Base-by-base conservation (phyloP, 2,797 vertebrate species). In the Eupleurogrammus muticus region DNA sequence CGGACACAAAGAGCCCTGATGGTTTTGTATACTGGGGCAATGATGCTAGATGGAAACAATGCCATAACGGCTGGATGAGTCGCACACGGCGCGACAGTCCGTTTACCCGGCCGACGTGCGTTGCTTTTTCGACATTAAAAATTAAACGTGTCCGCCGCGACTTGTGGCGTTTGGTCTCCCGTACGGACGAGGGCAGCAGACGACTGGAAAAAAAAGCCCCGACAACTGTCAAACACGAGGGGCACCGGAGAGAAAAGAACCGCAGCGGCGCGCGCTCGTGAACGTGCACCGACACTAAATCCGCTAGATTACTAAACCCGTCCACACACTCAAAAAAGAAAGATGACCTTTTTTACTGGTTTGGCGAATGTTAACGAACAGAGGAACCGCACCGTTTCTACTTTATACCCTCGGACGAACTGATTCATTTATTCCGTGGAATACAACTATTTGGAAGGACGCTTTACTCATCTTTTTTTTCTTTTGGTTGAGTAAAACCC, bases 291-390 rank as follows among this genome's bases (percentile, higher is more conserved):
- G 79, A 87, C 77, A 79, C 82, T 76, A 91, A 93, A 94, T 93
- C 94, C 91, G 90, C 91, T 92, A 91, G 88, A 90, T 83, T 79
- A 86, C 62, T 76, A 72, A 83, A 90, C 50, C 77, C 64, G 70
- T 80, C 73, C 81, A 44, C 67, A 58, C 73, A 69, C 44, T 23
- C n/a, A 28, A 28, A 28, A n/a, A n/a, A 48, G 62, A 66, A 73
- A 66, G 50, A 79, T 75, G 74, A 72, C 49, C 66, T 59, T 75
- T 76, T 81, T 59, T 48, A 47, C 23, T 46, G 44, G 40, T 73
- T 77, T 36, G 34, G 19, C 40, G 11, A 35, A 51, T 46, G 44
- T 34, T 36, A 28, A 51, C 48, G 12, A 34, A 3, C 47, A 49
- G 56, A 71, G 2, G 10, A 58, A 19, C 56, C 36, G 9, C 19